Base-by-base conservation (phyloP, 2,888 invertebrate genomes). In the Barypeithes pellucidus region DNA sequence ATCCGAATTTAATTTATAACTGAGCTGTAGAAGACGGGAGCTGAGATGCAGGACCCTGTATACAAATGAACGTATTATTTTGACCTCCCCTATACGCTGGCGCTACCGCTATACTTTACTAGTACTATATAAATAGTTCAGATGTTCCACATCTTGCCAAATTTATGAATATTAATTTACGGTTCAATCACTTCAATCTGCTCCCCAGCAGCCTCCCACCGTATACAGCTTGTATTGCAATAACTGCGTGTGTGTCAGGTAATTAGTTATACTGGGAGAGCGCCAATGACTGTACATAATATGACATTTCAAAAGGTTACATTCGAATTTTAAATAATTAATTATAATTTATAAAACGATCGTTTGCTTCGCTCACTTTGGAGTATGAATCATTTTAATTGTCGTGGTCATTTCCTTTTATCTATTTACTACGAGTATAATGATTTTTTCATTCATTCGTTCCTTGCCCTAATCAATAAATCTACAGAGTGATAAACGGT, bases 381-480 rank as follows among this genome's bases (percentile, higher is more conserved):
- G 33, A 57, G 33, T 50, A 57, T 57, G 54, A 57, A 36, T 57
- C 54, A 57, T 57, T 57, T 33, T 57, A 57, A 29, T 57, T 57
- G 33, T 33, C 33, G 54, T 8, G 14, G 11, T 57, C 33, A 57
- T 33, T 57, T 57, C 54, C 54, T 18, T 33, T 33, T 11, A 18
- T 57, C 54, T 57, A 57, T 36, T 57, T 57, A 57, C 54, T 57
- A n/a, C n/a, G n/a, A n/a, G n/a, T n/a, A 57, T 33, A 47, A 50
- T 52, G n/a, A 7, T 52, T 57, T 57, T 57, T 57, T 33, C 54
- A 57, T 57, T 57, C 54, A 57, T 18, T 33, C 3, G 33, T 57
- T 57, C 54, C 54, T 57, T 57, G 54, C 14, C 54, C 16, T 57
- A 33, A 33, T n/a, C n/a, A n/a, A n/a, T 33, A 33, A 16, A 57